Evolutionary conservation across 2,113 vertebrate species (phyloP), one percentile per base, ranked within the genome.

Genomic region (Xiphias gladius): DNA sequence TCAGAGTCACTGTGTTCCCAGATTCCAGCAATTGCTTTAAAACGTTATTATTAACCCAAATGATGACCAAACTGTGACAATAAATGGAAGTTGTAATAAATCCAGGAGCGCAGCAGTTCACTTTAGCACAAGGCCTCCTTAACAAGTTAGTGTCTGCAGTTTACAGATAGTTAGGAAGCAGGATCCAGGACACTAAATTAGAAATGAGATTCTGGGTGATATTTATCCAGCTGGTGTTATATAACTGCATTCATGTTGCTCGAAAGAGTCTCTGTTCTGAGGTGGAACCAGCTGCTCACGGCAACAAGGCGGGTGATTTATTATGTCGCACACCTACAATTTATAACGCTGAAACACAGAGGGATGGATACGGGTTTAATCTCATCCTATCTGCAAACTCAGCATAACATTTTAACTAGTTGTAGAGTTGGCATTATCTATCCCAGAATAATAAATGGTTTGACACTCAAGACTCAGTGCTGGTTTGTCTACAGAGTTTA

Each of bases 341-440:
- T 82, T 61, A 83, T 78, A 48, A 70, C 17, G 37, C 77, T 52
- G 55, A 22, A 87, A 55, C 30, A 73, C 41, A 62, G 65, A 32
- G 14, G 28, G 73, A 67, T 55, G 52, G 62, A 72, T 50, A 28
- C 11, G 4, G 62, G 62, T 74, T 83, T 59, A 28, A 24, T 57
- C 37, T 66, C 35, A 11, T 20, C 11, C 30, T 19, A 88, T 85
- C 61, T 65, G 84, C 81, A n/a, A 82, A 82, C 52, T 77, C 82
- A 85, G 83, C 86, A 82, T 69, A 84, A 78, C 64, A 85, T 76
- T 83, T 85, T 58, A 88, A 80, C 66, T 12, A 81, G 59, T 73
- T 7, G 12, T 77, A 74, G 62, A 84, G 80, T 59, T 65, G 43
- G 67, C 74, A 54, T 50, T 43, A 82, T 76, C 67, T 61, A 72